Evolutionary conservation across 1,140 invertebrate species (phyloP).

Genomic region (Lepidurus couesii): DNA sequence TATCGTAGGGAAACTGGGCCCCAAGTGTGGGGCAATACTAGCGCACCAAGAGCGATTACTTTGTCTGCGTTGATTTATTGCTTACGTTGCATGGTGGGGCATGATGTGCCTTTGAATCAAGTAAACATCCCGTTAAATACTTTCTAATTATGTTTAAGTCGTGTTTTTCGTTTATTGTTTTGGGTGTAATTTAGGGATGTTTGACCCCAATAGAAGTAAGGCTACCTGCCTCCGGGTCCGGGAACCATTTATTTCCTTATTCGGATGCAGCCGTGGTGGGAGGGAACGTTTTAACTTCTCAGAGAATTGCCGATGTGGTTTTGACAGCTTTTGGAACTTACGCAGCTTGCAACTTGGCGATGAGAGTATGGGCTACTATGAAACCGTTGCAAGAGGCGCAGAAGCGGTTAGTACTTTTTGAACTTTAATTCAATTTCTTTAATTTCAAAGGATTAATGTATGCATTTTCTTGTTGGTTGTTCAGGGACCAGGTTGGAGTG

Average conservation of each 20-base stretch:
- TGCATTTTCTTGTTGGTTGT: slow-evolving; percentile 37
- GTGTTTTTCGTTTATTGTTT: background rate
- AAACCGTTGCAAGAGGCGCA: slow-evolving; percentile 96
- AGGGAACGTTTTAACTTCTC: slow-evolving; percentile 96
- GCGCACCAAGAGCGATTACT: slow-evolving; percentile 91
- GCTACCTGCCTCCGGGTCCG: slow-evolving; percentile 75
- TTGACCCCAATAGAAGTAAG: slow-evolving; percentile 77
- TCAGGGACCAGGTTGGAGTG: slow-evolving; percentile 83
- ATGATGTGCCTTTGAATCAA: slow-evolving; percentile 96
- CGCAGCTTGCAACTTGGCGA: slow-evolving; percentile 97
- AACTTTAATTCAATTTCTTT: slow-evolving; percentile 28
- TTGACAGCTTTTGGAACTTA: slow-evolving; percentile 84
- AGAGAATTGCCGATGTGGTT: slow-evolving; percentile 94
- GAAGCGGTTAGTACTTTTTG: slow-evolving; percentile 69
- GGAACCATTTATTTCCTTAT: slow-evolving; percentile 78
- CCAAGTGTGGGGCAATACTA: too few species aligned
- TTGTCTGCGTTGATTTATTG: slow-evolving; percentile 97
- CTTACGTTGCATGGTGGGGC: slow-evolving; percentile 93
- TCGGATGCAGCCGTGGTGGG: slow-evolving; percentile 95
- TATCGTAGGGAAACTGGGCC: too few species aligned
- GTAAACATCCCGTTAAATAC: slow-evolving; percentile 46
- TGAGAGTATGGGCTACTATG: slow-evolving; percentile 88
- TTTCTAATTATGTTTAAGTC: background rate
- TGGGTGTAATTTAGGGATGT: slow-evolving; percentile 62
- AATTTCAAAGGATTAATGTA: slow-evolving; percentile 26